A percentile compares a stretch with the other conserved stretches of the same genome.
Evolutionary conservation across 2,797 vertebrate species (phyloP).

Genomic region (Aulostomus chinensis): DNA sequence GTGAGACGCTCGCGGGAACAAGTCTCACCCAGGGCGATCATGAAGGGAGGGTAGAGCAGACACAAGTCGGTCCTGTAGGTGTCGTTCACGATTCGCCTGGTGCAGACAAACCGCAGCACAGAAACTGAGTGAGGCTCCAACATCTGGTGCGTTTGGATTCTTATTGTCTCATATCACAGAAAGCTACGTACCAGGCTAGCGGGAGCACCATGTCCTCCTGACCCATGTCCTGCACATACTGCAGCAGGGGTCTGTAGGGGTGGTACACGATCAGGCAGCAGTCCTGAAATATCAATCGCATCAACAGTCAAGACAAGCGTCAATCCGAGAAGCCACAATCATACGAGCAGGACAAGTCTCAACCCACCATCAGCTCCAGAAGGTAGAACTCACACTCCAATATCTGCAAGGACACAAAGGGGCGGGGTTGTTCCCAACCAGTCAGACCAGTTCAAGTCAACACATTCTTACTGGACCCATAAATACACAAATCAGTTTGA

Average conservation of each 20-base stretch:
- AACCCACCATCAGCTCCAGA: conserved; percentile 97
- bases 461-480: too few relatives aligned
- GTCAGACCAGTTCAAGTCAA: too few relatives aligned
- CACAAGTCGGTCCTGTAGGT: conserved; percentile 99
- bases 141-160: too few relatives aligned
- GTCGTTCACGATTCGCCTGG: conserved; percentile 99
- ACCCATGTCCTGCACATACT: conserved; percentile 99
- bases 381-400: conserved; percentile 99
- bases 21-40: conserved; percentile 96
- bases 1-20: not conserved
- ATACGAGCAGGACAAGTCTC: not conserved
- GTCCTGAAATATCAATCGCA: conserved; percentile 81
- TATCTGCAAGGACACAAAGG: conserved; percentile 82
- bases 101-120: conserved; percentile 17
- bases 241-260: conserved; percentile 96
- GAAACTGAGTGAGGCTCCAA: conserved; percentile 5
- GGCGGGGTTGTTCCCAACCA: too few relatives aligned
- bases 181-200: conserved; percentile 88
- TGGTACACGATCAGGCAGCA: conserved; percentile 99
- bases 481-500: too few relatives aligned
- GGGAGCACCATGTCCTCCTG: conserved; percentile 99
- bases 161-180: too few relatives aligned
- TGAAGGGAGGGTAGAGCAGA: conserved; percentile 98
- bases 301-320: not conserved
- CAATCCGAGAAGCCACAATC: too few relatives aligned